Evolutionary conservation across 1,140 invertebrate species (phyloP).

Genomic region (Papilio glaucus): DNA sequence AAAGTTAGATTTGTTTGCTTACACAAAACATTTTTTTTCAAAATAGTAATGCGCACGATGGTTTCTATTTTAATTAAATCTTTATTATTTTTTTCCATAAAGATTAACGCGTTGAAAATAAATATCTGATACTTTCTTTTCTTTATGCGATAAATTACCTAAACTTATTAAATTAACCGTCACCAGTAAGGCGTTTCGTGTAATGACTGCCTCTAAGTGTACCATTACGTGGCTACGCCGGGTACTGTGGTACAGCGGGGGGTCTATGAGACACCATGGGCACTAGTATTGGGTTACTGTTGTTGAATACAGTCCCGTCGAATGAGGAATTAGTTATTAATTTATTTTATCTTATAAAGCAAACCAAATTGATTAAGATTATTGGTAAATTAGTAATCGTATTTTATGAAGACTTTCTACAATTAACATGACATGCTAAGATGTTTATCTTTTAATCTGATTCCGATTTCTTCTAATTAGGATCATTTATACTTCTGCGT

Average conservation of each 20-base stretch:
- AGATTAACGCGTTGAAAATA: neutral
- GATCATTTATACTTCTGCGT: too few relatives aligned
- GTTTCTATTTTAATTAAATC: too few relatives aligned
- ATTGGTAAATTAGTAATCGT: too few relatives aligned
- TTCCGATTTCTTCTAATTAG: too few relatives aligned
- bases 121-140: neutral
- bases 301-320: neutral
- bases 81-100: neutral
- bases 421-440: too few relatives aligned
- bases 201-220: constrained; percentile 27
- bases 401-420: too few relatives aligned
- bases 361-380: too few relatives aligned
- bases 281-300: constrained; percentile 30
- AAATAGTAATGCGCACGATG: too few relatives aligned
- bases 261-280: constrained; percentile 27
- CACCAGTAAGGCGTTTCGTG: constrained; percentile 25
- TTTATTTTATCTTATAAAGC: too few relatives aligned
- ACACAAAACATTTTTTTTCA: too few relatives aligned
- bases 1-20: too few relatives aligned
- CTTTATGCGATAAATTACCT: constrained; percentile 12
- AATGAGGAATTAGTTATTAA: neutral
- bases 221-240: constrained; percentile 23
- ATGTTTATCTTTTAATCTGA: too few relatives aligned
- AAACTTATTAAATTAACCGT: constrained; percentile 22
- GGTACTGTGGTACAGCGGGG: constrained; percentile 16